These are phyloP conservation scores for Tholera decimalis DNA, from an alignment of 2,888 invertebrate species.

Conservation along the genomic window DNA sequence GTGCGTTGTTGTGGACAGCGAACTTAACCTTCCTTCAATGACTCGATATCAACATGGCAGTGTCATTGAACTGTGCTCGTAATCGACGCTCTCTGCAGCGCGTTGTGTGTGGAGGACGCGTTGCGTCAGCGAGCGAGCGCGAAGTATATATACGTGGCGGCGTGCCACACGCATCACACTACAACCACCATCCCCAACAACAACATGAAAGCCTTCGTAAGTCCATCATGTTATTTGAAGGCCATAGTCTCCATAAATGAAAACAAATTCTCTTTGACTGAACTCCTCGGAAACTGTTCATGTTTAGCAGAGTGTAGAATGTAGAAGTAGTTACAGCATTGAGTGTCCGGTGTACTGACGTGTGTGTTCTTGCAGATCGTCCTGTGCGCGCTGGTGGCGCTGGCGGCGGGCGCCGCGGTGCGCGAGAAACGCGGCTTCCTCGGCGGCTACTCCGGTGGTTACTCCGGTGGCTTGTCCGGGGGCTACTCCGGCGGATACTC, in stretches of 20 bases:
- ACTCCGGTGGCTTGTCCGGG: slow-evolving; percentile 21
- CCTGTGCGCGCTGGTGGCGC: slow-evolving; percentile 43
- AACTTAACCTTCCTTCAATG: no score
- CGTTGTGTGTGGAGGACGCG: slow-evolving; percentile 16
- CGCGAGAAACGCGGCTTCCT: slow-evolving; percentile 58
- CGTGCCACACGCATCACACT: slow-evolving; percentile 28
- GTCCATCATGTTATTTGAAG: slow-evolving; percentile 20
- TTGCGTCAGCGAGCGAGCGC: slow-evolving; percentile 21
- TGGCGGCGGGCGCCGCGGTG: slow-evolving; percentile 48
- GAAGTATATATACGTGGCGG: slow-evolving; percentile 32
- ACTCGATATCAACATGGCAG: no score
- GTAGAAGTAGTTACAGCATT: neutral
- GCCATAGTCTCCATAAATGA: neutral
- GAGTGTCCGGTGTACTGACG: neutral
- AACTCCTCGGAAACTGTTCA: neutral
- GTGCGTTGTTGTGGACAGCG: no score
- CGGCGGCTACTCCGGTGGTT: slow-evolving; percentile 38
- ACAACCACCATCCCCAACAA: slow-evolving; percentile 25
- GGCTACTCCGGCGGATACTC: slow-evolving; percentile 30
- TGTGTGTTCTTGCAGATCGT: slow-evolving; percentile 39
- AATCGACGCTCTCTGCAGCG: no score
- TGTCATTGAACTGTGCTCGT: slow-evolving; percentile 9
- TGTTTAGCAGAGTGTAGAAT: neutral
- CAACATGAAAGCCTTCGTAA: slow-evolving; percentile 62
- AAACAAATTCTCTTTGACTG: no score